These are phyloP conservation scores for Crossocerus cetratus DNA, from an alignment of 2,888 invertebrate genomes.

Conservation along the genomic window DNA sequence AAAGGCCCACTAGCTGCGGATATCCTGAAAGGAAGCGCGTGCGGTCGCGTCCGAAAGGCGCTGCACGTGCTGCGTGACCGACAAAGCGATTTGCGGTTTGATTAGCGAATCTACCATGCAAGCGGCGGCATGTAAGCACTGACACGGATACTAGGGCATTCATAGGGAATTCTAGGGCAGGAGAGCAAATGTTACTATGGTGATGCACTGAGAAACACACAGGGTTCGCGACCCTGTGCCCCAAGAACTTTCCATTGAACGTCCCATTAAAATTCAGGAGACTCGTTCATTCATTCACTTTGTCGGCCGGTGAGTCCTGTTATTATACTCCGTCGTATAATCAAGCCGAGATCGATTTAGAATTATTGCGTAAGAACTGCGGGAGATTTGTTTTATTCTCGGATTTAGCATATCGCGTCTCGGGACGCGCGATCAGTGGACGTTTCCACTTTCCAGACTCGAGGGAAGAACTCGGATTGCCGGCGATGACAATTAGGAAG, in stretches of 20 bases:
- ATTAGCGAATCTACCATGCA: not conserved
- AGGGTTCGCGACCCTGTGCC: constrained; percentile 1
- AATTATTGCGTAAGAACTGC: not conserved
- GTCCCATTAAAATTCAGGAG: constrained; percentile 6
- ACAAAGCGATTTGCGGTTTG: constrained; percentile 29
- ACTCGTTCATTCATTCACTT: constrained; percentile 6
- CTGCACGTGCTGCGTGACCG: constrained; percentile 22
- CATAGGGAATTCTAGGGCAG: constrained; percentile 54
- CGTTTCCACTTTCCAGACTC: not conserved
- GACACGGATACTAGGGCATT: too few relatives aligned
- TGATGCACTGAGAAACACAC: constrained; percentile 48
- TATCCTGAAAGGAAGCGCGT: constrained; percentile 3
- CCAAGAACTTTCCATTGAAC: constrained; percentile 9
- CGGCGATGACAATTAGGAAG: constrained; percentile 5
- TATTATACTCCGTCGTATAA: not conserved
- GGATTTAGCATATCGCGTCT: not conserved
- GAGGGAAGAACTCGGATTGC: too few relatives aligned
- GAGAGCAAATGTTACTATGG: constrained; percentile 46
- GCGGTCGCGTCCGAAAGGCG: constrained; percentile 18
- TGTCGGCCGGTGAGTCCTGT: not conserved
- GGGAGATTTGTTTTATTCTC: not conserved
- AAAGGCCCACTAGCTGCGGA: too few relatives aligned
- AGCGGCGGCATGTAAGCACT: too few relatives aligned
- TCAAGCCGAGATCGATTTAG: not conserved
- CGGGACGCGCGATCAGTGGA: not conserved